Base-by-base conservation (phyloP, 2,113 vertebrate species). In the Sinocyclocheilus anophthalmus region DNA sequence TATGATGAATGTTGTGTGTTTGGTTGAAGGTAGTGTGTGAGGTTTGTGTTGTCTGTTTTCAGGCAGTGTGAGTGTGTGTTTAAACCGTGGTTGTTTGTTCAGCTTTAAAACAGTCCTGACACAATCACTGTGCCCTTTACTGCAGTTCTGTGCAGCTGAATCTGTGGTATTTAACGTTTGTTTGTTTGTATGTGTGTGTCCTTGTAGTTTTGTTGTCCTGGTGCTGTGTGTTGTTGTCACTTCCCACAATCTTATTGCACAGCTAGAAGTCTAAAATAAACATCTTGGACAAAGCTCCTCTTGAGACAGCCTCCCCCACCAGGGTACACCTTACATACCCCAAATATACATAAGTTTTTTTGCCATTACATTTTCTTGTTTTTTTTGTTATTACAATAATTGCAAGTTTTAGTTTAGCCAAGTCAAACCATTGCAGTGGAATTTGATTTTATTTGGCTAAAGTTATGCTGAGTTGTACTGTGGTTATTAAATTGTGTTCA, bases 61-160 rank as follows among this genome's bases (percentile, higher is more conserved):
- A 55, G n/a, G 73, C 72, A 48, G 75, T 76, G 42, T 50, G 73
- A 50, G 76, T 59, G 10, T 76, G 24, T 81, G 83, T 84, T 88
- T 85, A 72, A 89, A 48, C 69, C 7, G 53, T 75, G 76, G 83
- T 55, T 93, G 57, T 94, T 92, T 92, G 90, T 90, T 91, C 92
- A 94, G 91, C 91, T 93, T 92, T 92, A 80, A 85, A 88, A 88
- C 55, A 88, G 90, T 85, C 84, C 89, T 90, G 94, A 95, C 92
- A 91, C 85, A 87, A 90, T 86, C 87, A 90, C 88, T 81, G 67
- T 70, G 84, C 69, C 84, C 85, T 0, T 78, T 24, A 59, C 67
- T 12, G 83, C 86, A 90, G 85, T 91, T 90, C 37, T 50, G 1
- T 83, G 26, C 42, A 42, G 72, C 33, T 39, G 24, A 53, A 18